Percentiles rank a stretch among this genome's conserved stretches.
Evolutionary conservation across 2,888 invertebrate species (phyloP).

Genomic region (Rotaria socialis): DNA sequence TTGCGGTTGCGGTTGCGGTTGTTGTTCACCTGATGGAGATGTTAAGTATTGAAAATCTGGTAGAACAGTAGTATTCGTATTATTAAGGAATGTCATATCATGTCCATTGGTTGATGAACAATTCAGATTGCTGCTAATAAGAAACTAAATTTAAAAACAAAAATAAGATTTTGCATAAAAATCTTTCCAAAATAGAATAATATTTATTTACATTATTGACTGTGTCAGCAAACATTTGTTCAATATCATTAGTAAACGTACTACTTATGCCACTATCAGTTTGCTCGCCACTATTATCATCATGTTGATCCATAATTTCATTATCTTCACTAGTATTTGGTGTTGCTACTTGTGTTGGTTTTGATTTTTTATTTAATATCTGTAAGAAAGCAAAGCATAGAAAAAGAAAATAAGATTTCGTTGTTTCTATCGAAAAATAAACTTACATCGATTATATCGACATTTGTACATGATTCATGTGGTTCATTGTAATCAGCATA

Average conservation of each 20-base stretch:
- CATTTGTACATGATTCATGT: slow-evolving; percentile 96
- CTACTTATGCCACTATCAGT: slow-evolving; percentile 10
- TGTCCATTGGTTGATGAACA: slow-evolving; percentile 16
- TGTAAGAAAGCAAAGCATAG: neutral
- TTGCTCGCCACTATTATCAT: slow-evolving; percentile 18
- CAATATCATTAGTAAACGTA: slow-evolving; percentile 14
- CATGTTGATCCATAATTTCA: neutral
- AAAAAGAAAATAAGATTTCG: neutral
- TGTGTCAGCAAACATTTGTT: slow-evolving; percentile 28
- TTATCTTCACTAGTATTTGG: neutral
- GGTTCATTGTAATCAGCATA: slow-evolving; percentile 99
- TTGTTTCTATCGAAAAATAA: too few species aligned
- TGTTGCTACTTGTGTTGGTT: neutral
- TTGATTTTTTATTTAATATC: neutral
- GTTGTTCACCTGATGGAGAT: neutral
- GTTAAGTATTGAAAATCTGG: slow-evolving; percentile 13
- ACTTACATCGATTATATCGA: slow-evolving; percentile 96
- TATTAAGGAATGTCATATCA: slow-evolving; percentile 3
- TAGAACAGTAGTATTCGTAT: neutral
- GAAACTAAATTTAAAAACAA: neutral
- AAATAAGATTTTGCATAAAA: too few species aligned
- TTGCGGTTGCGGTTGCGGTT: neutral
- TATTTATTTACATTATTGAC: neutral
- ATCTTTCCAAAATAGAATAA: neutral
- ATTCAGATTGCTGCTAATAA: slow-evolving; percentile 13